Conservation (phyloP, 2,797 vertebrate genomes). For the Brotula barbata region DNA sequence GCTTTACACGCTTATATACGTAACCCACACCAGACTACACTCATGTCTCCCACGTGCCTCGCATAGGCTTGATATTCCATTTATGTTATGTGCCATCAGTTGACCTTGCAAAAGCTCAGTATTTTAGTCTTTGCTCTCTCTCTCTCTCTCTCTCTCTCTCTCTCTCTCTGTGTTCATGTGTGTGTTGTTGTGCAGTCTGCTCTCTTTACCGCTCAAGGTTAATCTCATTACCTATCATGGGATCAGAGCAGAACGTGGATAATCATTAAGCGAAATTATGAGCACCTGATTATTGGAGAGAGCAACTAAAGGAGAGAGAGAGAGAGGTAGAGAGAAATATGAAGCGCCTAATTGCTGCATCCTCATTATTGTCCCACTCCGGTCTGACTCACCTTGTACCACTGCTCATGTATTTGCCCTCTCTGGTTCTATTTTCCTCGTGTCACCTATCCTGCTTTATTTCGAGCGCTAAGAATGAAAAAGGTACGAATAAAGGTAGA, state of each 20-base stretch:
- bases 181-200: conserved; percentile 8
- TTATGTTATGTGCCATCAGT: neutral
- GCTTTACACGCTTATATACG: neutral
- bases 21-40: neutral
- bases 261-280: conserved; percentile 56
- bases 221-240: conserved; percentile 60
- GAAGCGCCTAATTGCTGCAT: conserved; percentile 40
- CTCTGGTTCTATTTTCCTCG: neutral
- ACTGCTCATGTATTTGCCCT: conserved; percentile 24
- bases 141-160: neutral
- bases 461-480: too few relatives aligned
- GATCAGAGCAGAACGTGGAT: conserved; percentile 45
- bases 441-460: too few relatives aligned
- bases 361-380: conserved; percentile 46
- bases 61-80: neutral
- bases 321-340: conserved; percentile 6
- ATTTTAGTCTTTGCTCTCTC: neutral
- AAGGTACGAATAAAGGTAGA: conserved; percentile 19
- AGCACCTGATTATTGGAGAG: conserved; percentile 36
- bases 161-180: neutral
- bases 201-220: conserved; percentile 59
- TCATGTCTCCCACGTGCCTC: neutral
- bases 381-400: conserved; percentile 43
- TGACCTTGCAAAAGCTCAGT: neutral
- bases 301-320: neutral